Evolutionary conservation across 2,113 vertebrate species (phyloP).

Genomic region (Malurus elegans): DNA sequence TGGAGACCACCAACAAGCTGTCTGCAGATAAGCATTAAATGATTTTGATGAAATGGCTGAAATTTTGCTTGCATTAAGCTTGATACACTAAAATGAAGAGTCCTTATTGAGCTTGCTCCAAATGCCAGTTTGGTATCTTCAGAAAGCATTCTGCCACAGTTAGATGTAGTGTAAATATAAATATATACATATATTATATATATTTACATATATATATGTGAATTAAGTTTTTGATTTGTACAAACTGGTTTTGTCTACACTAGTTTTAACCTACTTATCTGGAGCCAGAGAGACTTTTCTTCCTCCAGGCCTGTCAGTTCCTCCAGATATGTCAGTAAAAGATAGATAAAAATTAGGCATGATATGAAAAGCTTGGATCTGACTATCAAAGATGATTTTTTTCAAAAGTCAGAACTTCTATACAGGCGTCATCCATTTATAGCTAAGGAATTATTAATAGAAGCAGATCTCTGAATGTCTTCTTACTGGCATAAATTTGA

Average conservation of each 20-base stretch:
- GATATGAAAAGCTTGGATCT: not conserved
- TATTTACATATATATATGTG: not conserved
- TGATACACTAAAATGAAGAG: not conserved
- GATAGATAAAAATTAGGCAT: not conserved
- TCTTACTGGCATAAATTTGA: not conserved
- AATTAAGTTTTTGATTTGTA: not conserved
- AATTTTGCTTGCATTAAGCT: not conserved
- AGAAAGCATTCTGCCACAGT: not conserved
- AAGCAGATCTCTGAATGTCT: not conserved
- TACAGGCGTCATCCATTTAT: not conserved
- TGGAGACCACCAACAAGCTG: not conserved
- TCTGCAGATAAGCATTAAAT: not conserved
- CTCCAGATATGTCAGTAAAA: not conserved
- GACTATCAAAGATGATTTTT: not conserved
- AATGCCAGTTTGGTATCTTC: not conserved
- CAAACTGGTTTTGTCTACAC: not conserved
- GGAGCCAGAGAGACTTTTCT: not conserved
- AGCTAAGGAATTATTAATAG: not conserved
- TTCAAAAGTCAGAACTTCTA: not conserved
- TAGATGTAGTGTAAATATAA: not conserved
- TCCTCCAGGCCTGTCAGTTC: not conserved
- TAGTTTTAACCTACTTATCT: not conserved
- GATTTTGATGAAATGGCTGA: not conserved
- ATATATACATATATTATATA: not conserved
- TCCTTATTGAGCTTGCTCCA: not conserved